Conservation (phyloP, 2,888 invertebrate genomes). For the Entomobrya proxima region DNA sequence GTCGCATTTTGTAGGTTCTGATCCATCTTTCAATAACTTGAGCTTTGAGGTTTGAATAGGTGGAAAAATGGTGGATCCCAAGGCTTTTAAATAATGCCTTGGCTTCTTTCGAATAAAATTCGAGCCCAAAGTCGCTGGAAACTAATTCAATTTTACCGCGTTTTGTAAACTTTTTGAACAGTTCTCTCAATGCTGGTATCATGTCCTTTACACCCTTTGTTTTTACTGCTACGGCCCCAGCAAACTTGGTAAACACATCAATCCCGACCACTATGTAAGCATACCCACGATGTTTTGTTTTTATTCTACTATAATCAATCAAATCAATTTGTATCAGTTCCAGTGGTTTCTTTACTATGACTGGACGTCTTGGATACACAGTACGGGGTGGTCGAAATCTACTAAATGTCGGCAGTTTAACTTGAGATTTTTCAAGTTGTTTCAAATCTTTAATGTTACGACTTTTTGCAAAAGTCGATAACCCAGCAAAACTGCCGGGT, state of each 20-base stretch:
- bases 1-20: too few species aligned
- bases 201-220: conserved; percentile 3
- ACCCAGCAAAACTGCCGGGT: background rate
- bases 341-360: background rate
- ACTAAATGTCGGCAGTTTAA: background rate
- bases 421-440: background rate
- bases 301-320: background rate
- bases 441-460: background rate
- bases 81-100: background rate
- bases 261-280: background rate
- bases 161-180: background rate
- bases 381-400: background rate
- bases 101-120: background rate
- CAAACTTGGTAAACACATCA: background rate
- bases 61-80: too few species aligned
- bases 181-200: background rate
- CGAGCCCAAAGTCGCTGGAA: background rate
- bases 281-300: background rate
- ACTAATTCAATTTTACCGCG: background rate
- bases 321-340: background rate
- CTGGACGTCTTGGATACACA: background rate
- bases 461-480: background rate
- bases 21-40: too few species aligned
- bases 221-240: background rate
- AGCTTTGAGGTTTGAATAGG: too few species aligned